These are phyloP conservation scores for Acronicta aceris DNA, from an alignment of 2,888 invertebrate genomes.

Conservation along the genomic window DNA sequence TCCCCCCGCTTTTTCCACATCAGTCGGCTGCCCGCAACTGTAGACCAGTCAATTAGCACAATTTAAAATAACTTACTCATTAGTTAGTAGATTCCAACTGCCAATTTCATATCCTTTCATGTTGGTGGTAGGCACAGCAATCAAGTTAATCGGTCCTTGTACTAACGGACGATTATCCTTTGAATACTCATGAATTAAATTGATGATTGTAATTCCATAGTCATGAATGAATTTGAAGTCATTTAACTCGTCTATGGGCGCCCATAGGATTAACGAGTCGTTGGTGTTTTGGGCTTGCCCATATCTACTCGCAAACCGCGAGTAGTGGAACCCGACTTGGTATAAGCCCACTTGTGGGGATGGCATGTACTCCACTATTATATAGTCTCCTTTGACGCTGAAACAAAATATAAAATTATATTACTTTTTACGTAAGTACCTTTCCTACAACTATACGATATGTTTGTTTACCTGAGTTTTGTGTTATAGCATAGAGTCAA, in stretches of 20 bases:
- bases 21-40: no score
- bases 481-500: no score
- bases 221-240: conserved; percentile 73
- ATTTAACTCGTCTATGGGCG: conserved; percentile 65
- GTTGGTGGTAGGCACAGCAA: conserved; percentile 71
- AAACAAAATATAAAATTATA: conserved; percentile 23
- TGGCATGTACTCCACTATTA: conserved; percentile 73
- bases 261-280: conserved; percentile 78
- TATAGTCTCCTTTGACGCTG: conserved; percentile 67
- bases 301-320: conserved; percentile 66
- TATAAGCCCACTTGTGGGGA: conserved; percentile 80
- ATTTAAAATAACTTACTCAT: conserved; percentile 70
- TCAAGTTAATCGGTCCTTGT: conserved; percentile 79
- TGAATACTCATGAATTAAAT: conserved; percentile 75
- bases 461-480: no score
- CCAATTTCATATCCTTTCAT: conserved; percentile 78
- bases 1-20: no score
- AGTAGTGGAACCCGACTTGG: conserved; percentile 81
- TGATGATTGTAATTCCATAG: conserved; percentile 74
- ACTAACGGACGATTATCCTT: conserved; percentile 68
- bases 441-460: no score
- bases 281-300: conserved; percentile 63
- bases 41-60: no score
- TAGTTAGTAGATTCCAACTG: conserved; percentile 83
- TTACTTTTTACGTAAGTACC: no score